A percentile compares a stretch with the other conserved stretches of the same genome.
Conservation (phyloP, 2,113 vertebrate species). For the Sialia sialis region DNA sequence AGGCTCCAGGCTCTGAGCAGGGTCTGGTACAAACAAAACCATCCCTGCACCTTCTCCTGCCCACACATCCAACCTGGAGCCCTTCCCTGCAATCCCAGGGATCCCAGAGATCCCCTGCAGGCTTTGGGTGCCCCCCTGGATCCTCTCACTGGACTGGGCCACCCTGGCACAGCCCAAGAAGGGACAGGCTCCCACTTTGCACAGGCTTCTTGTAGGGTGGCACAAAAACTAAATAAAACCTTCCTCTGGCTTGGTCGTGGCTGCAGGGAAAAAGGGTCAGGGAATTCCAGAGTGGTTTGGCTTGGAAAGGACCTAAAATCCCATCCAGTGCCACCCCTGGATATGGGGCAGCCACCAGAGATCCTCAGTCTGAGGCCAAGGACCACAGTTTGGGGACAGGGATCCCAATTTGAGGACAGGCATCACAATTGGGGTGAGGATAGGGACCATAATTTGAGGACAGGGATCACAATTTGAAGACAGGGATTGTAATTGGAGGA, state of each 20-base stretch:
- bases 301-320: neutral
- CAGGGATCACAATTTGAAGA: too few species aligned
- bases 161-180: neutral
- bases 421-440: neutral
- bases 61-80: neutral
- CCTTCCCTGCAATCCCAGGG: neutral
- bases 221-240: neutral
- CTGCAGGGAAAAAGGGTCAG: neutral
- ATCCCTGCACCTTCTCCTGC: neutral
- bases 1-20: neutral
- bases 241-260: accelerated
- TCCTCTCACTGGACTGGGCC: neutral
- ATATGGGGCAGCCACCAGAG: neutral
- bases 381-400: too few species aligned
- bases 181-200: neutral
- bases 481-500: too few species aligned
- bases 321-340: neutral
- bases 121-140: neutral
- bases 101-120: neutral
- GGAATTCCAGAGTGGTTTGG: neutral
- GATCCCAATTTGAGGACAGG: too few species aligned
- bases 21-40: neutral
- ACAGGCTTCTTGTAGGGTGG: neutral
- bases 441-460: too few species aligned
- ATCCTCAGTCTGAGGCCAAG: neutral